Evolutionary conservation across 2,888 invertebrate species (phyloP).

Genomic region (Agrochola lota): DNA sequence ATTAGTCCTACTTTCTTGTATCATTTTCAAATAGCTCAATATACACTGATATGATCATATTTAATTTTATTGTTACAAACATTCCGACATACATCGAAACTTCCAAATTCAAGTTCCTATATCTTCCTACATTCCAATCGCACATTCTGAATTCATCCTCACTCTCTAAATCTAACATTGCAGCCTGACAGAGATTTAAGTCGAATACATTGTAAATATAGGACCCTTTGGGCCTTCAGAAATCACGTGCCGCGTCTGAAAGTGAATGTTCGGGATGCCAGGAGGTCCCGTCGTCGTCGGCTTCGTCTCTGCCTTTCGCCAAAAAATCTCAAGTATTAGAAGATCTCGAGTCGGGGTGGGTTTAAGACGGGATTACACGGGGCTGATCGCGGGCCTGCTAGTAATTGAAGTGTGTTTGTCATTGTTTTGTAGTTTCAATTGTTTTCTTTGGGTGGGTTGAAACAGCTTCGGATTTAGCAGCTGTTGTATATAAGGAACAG

Average conservation of each 20-base stretch:
- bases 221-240: constrained; percentile 44
- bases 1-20: not conserved
- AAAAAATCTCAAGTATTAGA: constrained; percentile 66
- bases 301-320: constrained; percentile 49
- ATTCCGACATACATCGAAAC: not conserved
- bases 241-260: constrained; percentile 59
- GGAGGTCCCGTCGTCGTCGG: constrained; percentile 40
- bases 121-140: constrained; percentile 22
- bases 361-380: constrained; percentile 55
- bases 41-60: not conserved
- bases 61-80: not conserved
- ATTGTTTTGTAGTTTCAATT: constrained; percentile 57
- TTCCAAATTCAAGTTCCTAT: constrained; percentile 6
- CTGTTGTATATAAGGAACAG: not conserved
- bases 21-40: not conserved
- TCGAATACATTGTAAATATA: constrained; percentile 59
- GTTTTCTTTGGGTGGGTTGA: constrained; percentile 36
- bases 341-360: constrained; percentile 52
- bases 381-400: constrained; percentile 32
- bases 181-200: constrained; percentile 65
- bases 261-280: constrained; percentile 61
- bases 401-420: constrained; percentile 61
- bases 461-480: not conserved
- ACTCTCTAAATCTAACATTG: constrained; percentile 59
- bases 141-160: constrained; percentile 38